These are phyloP conservation scores for Phalacrocorax aristotelis DNA, from an alignment of 2,113 vertebrate genomes.

Conservation along the genomic window DNA sequence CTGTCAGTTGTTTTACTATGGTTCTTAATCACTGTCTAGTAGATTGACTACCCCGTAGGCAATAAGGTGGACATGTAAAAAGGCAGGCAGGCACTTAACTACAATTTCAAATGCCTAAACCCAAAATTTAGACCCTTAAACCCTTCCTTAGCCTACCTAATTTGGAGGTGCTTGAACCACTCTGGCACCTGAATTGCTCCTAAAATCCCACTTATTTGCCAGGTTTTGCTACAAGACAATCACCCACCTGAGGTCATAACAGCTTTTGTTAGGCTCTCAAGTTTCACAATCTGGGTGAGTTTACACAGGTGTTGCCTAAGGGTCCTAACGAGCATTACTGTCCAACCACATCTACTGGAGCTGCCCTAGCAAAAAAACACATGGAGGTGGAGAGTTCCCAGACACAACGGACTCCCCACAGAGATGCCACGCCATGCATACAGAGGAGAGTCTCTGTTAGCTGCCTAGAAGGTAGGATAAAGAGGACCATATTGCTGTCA, in stretches of 20 bases:
- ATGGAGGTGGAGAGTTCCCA: background rate
- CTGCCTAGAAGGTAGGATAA: background rate
- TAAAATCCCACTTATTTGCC: background rate
- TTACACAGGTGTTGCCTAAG: background rate
- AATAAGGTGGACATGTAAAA: background rate
- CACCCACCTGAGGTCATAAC: background rate
- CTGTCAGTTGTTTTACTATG: background rate
- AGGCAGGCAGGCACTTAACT: background rate
- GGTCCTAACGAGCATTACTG: background rate
- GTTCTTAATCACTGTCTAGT: background rate
- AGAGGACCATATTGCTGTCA: background rate
- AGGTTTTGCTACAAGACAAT: background rate
- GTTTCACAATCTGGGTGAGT: background rate
- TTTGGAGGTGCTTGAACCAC: background rate
- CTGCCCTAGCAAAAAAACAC: background rate
- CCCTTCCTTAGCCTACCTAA: background rate
- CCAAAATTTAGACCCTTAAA: background rate
- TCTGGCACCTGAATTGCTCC: background rate
- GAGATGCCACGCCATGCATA: accelerated
- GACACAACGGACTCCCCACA: accelerated
- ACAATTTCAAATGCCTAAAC: background rate
- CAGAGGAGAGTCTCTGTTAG: background rate
- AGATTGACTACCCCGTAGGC: background rate
- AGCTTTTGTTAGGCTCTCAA: background rate
- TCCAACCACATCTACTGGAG: background rate